These are phyloP conservation scores for Cosmopolites sordidus DNA, from an alignment of 2,888 invertebrate genomes.

Conservation along the genomic window DNA sequence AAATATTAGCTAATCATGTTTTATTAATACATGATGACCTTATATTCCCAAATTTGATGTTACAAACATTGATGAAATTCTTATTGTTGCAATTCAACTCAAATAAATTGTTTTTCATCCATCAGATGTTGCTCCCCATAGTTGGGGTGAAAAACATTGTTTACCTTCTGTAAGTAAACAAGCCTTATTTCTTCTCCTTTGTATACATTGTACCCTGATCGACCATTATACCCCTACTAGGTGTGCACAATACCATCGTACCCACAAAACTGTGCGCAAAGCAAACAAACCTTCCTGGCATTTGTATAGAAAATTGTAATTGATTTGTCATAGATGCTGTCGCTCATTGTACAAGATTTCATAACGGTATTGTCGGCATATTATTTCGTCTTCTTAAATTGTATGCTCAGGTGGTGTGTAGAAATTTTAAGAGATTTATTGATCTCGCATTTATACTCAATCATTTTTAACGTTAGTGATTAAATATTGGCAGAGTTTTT, in stretches of 20 bases:
- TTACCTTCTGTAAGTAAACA: constrained; percentile 21
- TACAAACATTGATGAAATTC: too few relatives aligned
- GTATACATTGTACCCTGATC: constrained; percentile 7
- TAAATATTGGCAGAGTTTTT: too few relatives aligned
- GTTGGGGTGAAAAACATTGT: constrained; percentile 8
- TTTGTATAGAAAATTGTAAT: constrained; percentile 34
- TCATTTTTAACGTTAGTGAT: too few relatives aligned
- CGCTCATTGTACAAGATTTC: constrained; percentile 28
- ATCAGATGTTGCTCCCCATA: too few relatives aligned
- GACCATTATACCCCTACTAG: constrained; percentile 14
- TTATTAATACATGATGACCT: too few relatives aligned
- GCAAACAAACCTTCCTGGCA: constrained; percentile 31
- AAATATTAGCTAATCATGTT: too few relatives aligned
- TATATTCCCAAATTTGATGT: too few relatives aligned
- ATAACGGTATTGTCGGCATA: constrained; percentile 13
- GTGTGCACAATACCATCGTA: constrained; percentile 13
- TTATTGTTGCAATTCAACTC: too few relatives aligned
- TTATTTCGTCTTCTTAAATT: constrained; percentile 9
- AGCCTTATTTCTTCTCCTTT: constrained; percentile 11
- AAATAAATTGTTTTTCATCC: too few relatives aligned
- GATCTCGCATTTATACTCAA: too few relatives aligned
- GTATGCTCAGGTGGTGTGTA: constrained; percentile 21
- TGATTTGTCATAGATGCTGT: constrained; percentile 37
- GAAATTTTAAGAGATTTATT: too few relatives aligned
- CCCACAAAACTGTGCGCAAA: constrained; percentile 24